Percentiles rank a stretch among this genome's conserved stretches.
Evolutionary conservation across 2,888 invertebrate genomes (phyloP).

Genomic region (Tenthredo amoena): DNA sequence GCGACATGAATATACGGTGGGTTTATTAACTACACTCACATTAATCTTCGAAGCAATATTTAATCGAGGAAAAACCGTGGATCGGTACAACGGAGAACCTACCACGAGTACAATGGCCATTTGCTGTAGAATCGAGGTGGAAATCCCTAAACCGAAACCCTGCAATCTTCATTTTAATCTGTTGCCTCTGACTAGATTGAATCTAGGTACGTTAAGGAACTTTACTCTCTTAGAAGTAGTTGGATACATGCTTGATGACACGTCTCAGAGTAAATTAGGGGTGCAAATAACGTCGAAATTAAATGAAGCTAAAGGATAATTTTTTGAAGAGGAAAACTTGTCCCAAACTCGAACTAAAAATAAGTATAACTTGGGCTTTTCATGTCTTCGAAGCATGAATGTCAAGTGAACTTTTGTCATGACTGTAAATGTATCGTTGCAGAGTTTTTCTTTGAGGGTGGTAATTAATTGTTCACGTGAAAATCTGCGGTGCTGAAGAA

Average conservation of each 20-base stretch:
- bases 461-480: background rate
- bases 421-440: background rate
- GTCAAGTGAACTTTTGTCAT: background rate
- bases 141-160: background rate
- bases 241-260: background rate
- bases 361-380: background rate
- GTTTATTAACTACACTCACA: background rate
- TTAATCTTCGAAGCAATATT: background rate
- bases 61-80: background rate
- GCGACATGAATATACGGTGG: background rate
- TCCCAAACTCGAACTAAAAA: too few relatives aligned
- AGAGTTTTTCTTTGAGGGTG: background rate
- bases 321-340: too few relatives aligned
- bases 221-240: background rate
- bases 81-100: background rate
- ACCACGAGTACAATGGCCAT: background rate
- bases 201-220: background rate
- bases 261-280: background rate
- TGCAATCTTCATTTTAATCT: slow-evolving; percentile 26
- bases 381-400: background rate
- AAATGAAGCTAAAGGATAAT: background rate
- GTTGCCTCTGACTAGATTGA: slow-evolving; percentile 12
- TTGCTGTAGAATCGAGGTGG: background rate
- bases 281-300: background rate
- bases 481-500: background rate